Conservation (phyloP, 2,888 invertebrate genomes). For the Ferdinandea cuprea region DNA sequence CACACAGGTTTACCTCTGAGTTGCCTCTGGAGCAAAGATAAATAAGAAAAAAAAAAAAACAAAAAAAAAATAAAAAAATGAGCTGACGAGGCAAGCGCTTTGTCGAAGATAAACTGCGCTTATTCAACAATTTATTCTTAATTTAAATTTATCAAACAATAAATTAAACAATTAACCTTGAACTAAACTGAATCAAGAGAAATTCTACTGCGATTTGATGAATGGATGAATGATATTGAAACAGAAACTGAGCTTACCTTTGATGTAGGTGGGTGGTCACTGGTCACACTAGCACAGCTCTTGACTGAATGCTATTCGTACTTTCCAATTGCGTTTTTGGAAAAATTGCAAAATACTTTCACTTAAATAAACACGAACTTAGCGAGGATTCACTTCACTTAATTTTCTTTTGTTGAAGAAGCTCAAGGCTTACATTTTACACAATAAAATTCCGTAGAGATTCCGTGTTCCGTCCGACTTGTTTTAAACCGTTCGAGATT, state of each 20-base stretch:
- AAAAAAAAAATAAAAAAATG: constrained; percentile 12
- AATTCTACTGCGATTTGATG: not conserved
- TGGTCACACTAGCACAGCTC: constrained; percentile 3
- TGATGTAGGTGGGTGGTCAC: not conserved
- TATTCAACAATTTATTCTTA: constrained; percentile 7
- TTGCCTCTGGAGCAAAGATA: constrained; percentile 20
- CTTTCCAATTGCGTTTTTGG: constrained; percentile 5
- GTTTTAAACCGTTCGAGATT: constrained; percentile 44
- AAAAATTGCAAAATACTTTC: constrained; percentile 5
- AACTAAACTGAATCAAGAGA: constrained; percentile 3
- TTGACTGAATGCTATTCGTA: not conserved
- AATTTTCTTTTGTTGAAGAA: constrained; percentile 19
- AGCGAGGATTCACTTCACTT: constrained; percentile 19
- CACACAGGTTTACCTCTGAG: constrained; percentile 44
- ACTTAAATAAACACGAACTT: not conserved
- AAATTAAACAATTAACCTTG: constrained; percentile 61
- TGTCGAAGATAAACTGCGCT: constrained; percentile 8
- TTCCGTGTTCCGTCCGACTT: constrained; percentile 25
- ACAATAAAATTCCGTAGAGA: constrained; percentile 59
- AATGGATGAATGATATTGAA: constrained; percentile 10
- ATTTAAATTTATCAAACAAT: constrained; percentile 4
- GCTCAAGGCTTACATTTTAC: constrained; percentile 47
- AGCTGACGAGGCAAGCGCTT: constrained; percentile 43
- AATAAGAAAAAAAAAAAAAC: constrained; percentile 14
- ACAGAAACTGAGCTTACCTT: constrained; percentile 32